Percentiles rank a stretch among this genome's conserved stretches.
phyloP scores from a whole-genome alignment of 2,797 vertebrate genomes.

The Poecile montanus region DNA sequence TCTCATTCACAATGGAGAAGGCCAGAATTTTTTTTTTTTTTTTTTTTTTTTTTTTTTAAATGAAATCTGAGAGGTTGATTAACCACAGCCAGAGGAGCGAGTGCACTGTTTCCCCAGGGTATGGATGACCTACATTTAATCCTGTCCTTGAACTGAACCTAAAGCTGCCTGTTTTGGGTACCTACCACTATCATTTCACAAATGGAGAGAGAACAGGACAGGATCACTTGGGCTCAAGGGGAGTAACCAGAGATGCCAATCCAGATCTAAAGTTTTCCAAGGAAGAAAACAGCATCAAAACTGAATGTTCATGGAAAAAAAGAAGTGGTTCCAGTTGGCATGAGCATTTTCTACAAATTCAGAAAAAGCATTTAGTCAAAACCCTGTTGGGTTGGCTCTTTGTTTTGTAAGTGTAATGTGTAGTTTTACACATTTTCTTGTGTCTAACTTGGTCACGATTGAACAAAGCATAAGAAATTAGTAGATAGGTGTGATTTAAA shows the following conservation, averaged over 20 bases:
- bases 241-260: not conserved
- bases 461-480: not conserved
- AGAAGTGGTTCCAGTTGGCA: not conserved
- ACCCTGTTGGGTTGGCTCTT: not conserved
- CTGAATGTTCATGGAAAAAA: not conserved
- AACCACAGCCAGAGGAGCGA: not conserved
- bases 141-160: not conserved
- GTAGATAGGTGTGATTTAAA: not conserved
- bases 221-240: not conserved
- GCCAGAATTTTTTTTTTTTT: not conserved
- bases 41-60: not conserved
- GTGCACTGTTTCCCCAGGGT: not conserved
- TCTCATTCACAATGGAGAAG: conserved; percentile 17
- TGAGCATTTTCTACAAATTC: not conserved
- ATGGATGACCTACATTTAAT: not conserved
- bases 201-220: not conserved
- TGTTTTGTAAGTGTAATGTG: not conserved
- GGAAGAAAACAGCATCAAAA: not conserved
- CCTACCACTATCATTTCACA: not conserved
- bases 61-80: conserved; percentile 28
- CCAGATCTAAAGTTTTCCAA: not conserved
- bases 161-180: not conserved
- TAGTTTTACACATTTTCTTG: not conserved
- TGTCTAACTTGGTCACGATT: not conserved
- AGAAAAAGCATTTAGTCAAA: not conserved